Percentiles rank a stretch among this genome's conserved stretches.
These are phyloP conservation scores for Elephas maximus DNA, from an alignment of 2,113 vertebrate genomes.

Conservation along the genomic window DNA sequence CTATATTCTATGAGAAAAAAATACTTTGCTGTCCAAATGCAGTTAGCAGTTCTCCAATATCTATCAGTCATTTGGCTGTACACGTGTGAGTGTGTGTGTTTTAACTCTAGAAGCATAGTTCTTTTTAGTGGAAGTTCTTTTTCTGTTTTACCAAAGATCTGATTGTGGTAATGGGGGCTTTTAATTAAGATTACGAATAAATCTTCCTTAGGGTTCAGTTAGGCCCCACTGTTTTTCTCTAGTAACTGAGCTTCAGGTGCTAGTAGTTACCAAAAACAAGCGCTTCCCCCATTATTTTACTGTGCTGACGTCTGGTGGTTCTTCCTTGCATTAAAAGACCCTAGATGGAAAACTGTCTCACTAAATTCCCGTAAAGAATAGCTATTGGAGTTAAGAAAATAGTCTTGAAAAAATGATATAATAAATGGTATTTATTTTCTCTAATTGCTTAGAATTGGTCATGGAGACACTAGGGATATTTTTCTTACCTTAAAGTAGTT, in stretches of 20 bases:
- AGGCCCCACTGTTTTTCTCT: constrained; percentile 10
- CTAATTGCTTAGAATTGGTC: constrained; percentile 36
- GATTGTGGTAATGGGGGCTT: neutral
- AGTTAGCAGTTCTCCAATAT: neutral
- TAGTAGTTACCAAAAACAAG: constrained; percentile 10
- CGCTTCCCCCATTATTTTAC: neutral
- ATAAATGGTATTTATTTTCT: neutral
- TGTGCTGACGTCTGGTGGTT: neutral
- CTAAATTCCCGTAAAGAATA: neutral
- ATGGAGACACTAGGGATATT: neutral
- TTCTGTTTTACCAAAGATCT: neutral
- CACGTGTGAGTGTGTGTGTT: neutral
- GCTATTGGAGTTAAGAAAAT: constrained; percentile 28
- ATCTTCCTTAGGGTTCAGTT: neutral
- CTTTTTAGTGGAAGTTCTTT: neutral
- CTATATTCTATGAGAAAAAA: neutral
- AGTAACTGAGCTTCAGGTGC: constrained; percentile 2
- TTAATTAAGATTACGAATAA: neutral
- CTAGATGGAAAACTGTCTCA: neutral
- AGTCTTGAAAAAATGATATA: constrained; percentile 30
- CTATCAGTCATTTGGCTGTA: neutral
- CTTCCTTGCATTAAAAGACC: neutral
- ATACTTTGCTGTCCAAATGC: neutral
- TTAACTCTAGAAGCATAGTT: constrained; percentile 1
- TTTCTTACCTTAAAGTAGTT: constrained; percentile 43